A percentile compares a stretch with the other conserved stretches of the same genome.
phyloP scores from a whole-genome alignment of 2,113 vertebrate species.

The Hemichromis elongatus region DNA sequence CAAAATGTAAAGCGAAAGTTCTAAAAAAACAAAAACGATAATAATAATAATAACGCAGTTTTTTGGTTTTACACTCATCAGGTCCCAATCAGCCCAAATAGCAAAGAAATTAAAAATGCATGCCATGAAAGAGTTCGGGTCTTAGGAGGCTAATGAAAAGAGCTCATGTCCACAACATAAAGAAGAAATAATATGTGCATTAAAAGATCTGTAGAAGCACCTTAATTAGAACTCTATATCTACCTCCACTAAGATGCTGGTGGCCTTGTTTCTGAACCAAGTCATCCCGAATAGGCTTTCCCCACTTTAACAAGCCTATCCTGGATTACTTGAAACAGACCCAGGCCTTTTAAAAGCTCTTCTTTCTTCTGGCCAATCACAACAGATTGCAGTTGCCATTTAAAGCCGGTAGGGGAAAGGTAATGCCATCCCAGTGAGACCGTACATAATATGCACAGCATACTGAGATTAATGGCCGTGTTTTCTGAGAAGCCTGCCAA shows the following conservation, averaged over 20 bases:
- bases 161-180: background rate
- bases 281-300: slow-evolving; percentile 93
- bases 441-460: background rate
- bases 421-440: slow-evolving; percentile 1
- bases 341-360: slow-evolving; percentile 61
- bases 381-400: slow-evolving; percentile 26
- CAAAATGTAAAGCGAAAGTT: no score
- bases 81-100: no score
- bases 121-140: no score
- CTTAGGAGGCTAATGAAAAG: no score
- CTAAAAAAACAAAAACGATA: no score
- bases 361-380: slow-evolving; percentile 25
- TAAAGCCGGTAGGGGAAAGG: slow-evolving; percentile 25
- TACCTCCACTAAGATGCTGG: slow-evolving; percentile 37
- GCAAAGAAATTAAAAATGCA: no score
- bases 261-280: slow-evolving; percentile 84
- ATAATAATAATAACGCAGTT: no score
- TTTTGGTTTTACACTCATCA: no score
- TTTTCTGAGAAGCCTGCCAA: slow-evolving; percentile 69
- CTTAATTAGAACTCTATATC: background rate
- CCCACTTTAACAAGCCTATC: slow-evolving; percentile 90
- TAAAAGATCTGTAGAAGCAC: background rate
- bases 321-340: slow-evolving; percentile 99
- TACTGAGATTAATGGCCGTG: slow-evolving; percentile 59
- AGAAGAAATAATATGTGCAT: background rate